These are phyloP conservation scores for Leucophora obtusa DNA, from an alignment of 2,888 invertebrate genomes.

Conservation along the genomic window DNA sequence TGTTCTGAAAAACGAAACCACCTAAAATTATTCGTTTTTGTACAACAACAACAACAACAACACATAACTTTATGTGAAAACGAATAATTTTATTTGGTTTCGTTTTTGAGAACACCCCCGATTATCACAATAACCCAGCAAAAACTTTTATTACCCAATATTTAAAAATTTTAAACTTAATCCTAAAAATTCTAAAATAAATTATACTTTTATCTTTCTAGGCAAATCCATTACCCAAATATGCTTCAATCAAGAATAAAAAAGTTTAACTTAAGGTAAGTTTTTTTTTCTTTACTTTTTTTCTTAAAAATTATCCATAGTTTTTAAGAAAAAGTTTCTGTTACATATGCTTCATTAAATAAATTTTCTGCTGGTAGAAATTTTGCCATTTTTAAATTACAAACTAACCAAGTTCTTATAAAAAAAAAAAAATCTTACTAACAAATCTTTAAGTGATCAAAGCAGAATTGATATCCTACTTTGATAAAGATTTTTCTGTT, in stretches of 20 bases:
- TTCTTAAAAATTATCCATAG: conserved; percentile 27
- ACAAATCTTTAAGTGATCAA: conserved; percentile 51
- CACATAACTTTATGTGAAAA: too few relatives aligned
- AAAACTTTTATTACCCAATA: too few relatives aligned
- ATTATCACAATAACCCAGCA: too few relatives aligned
- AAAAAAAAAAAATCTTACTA: neutral
- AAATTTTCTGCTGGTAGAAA: conserved; percentile 37
- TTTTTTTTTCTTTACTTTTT: neutral
- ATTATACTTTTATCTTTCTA: neutral
- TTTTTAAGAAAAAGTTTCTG: conserved; percentile 13
- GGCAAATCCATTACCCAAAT: neutral
- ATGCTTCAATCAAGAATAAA: neutral
- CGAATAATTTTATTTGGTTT: too few relatives aligned
- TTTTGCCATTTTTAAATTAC: neutral
- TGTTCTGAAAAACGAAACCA: too few relatives aligned
- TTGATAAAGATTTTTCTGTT: conserved; percentile 19
- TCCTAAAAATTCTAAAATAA: too few relatives aligned
- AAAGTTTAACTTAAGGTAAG: neutral
- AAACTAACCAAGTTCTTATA: neutral
- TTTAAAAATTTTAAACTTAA: too few relatives aligned
- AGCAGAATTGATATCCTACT: conserved; percentile 48
- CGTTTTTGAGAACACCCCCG: too few relatives aligned
- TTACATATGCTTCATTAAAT: conserved; percentile 44
- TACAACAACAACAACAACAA: too few relatives aligned
- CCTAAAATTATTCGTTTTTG: too few relatives aligned